Conservation (phyloP, 2,113 vertebrate genomes). For the Colius striatus region DNA sequence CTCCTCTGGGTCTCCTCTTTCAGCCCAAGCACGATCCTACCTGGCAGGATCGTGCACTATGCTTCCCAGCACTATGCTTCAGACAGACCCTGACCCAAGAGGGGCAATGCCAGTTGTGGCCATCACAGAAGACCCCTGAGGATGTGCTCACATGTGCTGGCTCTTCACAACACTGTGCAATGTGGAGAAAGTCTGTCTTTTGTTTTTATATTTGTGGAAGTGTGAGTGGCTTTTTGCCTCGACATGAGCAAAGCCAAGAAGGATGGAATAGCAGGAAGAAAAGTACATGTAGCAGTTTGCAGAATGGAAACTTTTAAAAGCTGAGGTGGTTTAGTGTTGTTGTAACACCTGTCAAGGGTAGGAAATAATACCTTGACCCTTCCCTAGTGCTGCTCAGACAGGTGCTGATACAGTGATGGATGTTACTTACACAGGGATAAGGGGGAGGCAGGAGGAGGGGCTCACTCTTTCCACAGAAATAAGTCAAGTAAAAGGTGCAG, state of each 20-base stretch:
- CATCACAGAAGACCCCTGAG: not conserved
- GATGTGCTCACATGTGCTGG: accelerated
- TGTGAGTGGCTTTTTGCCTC: not conserved
- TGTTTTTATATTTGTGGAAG: not conserved
- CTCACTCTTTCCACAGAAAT: not conserved
- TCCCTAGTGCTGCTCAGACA: not conserved
- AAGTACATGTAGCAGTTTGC: accelerated
- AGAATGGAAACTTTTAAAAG: slow-evolving; percentile 2
- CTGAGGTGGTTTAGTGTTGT: not conserved
- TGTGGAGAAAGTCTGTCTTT: not conserved
- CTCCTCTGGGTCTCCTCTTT: not conserved
- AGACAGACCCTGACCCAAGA: not conserved
- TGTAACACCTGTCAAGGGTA: slow-evolving; percentile 13
- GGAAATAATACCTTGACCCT: not conserved
- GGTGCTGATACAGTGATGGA: slow-evolving; percentile 22
- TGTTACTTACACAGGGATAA: slow-evolving; percentile 35
- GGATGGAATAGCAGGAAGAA: not conserved
- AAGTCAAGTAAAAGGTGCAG: not conserved
- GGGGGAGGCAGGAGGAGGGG: not conserved
- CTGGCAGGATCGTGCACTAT: not conserved
- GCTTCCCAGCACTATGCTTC: not conserved
- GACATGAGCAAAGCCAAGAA: not conserved
- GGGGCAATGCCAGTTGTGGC: not conserved
- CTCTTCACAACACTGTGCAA: accelerated
- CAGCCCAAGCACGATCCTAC: not conserved